Conservation (phyloP, 2,888 invertebrate species). For the Meandrusa payeni region DNA sequence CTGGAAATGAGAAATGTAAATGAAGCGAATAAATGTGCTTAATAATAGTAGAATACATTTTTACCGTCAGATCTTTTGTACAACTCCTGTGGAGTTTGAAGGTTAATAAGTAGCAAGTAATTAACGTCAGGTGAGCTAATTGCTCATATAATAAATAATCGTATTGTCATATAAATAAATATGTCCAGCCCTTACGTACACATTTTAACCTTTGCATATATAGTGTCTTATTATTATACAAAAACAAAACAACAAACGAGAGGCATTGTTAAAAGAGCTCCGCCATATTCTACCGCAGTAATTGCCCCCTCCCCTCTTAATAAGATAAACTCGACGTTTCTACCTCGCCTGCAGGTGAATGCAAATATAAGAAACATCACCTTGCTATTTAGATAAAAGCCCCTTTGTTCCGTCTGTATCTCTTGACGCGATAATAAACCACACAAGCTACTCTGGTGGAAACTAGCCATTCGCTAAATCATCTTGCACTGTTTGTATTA, state of each 20-base stretch:
- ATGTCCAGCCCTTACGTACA: no score
- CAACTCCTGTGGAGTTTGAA: no score
- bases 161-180: no score
- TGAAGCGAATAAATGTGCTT: no score
- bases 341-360: constrained; percentile 53
- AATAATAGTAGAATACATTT: no score
- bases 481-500: constrained; percentile 8
- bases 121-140: no score
- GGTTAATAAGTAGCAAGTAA: no score
- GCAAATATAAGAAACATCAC: constrained; percentile 45
- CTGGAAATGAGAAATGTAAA: no score
- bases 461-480: constrained; percentile 25
- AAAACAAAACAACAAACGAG: constrained; percentile 42
- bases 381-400: constrained; percentile 39
- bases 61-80: no score
- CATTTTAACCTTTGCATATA: no score
- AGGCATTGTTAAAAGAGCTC: constrained; percentile 49
- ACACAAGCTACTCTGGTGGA: constrained; percentile 26
- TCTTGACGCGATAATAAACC: constrained; percentile 30
- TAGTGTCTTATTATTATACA: neutral
- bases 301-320: constrained; percentile 53
- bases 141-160: no score
- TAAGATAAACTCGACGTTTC: constrained; percentile 42
- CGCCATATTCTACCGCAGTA: constrained; percentile 50
- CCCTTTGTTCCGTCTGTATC: constrained; percentile 45